Conservation (phyloP, 2,888 invertebrate genomes). For the Branchellion lobata region DNA sequence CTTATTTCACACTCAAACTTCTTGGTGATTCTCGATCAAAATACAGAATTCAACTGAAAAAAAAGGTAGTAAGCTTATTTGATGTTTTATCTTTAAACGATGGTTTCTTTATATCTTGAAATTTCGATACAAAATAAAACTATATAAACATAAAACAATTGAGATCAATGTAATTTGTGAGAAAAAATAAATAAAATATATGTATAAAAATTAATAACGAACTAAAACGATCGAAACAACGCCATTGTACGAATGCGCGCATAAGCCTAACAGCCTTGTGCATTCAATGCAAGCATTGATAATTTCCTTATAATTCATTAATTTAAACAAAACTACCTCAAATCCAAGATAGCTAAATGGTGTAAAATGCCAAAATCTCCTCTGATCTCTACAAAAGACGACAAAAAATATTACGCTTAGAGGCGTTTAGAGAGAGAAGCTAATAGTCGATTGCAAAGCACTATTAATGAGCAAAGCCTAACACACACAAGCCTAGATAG, state of each 20-base stretch:
- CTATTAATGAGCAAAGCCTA: slow-evolving; percentile 12
- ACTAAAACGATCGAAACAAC: neutral
- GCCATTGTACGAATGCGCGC: slow-evolving; percentile 8
- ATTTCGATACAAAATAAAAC: neutral
- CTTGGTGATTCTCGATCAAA: too few relatives aligned
- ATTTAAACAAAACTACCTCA: neutral
- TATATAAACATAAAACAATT: too few relatives aligned
- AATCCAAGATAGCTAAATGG: slow-evolving; percentile 18
- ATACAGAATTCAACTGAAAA: too few relatives aligned
- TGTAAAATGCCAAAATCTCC: neutral
- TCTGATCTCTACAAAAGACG: neutral
- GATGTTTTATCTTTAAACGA: too few relatives aligned
- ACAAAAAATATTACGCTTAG: neutral
- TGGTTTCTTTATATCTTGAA: too few relatives aligned
- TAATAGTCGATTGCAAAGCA: neutral
- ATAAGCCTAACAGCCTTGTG: neutral
- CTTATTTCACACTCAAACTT: too few relatives aligned
- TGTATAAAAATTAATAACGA: too few relatives aligned
- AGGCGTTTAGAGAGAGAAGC: slow-evolving; percentile 5
- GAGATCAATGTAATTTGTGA: too few relatives aligned
- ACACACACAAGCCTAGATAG: neutral
- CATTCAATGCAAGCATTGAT: neutral
- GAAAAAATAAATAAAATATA: too few relatives aligned
- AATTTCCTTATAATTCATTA: neutral
- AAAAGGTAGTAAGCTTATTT: too few relatives aligned